Evolutionary conservation across 2,797 vertebrate species (phyloP), one percentile per base, ranked within the genome.

Genomic region (Oreonectes daqikongensis): DNA sequence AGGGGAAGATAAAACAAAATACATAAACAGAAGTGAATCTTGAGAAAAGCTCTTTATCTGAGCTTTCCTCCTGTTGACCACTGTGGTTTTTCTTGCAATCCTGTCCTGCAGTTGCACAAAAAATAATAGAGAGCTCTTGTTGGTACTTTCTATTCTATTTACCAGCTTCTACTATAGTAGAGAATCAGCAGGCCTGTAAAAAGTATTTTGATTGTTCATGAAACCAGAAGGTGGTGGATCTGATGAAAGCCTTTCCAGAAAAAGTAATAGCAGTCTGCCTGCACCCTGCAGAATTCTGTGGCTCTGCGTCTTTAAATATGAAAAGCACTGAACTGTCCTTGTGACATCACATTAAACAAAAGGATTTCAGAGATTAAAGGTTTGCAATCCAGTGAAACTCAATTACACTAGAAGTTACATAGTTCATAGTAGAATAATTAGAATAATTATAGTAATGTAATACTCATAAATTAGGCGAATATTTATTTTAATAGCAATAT

Each of bases 1-100:
- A 52, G n/a, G 32, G 53, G 17, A 79, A 26, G 28, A 30, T 59
- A 59, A 81, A 81, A 81, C 38, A 73, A 46, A 30, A 52, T 1
- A 52, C 8, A 22, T 52, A 60, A 72, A 72, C 40, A 60, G 32
- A 35, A 55, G 35, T 5, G n/a, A 68, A 50, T 72, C 55, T 44
- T 55, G 57, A 14, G 28, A 30, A 30, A 30, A 30, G 28, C 5
- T 38, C 35, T 30, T 77, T 71, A 59, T 48, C 44, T 22, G 15
- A 66, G 32, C 68, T 61, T 60, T 69, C 26, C 50, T 17, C 46
- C 52, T 48, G 35, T 63, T 60, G 22, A 60, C 72, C 46, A 72
- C 44, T 17, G 28, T 50, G 42, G 24, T 22, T 28, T 78, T n/a
- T 38, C 61, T 55, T 48, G 72, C 44, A 75, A 67, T 70, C 5